Percentiles rank a stretch among this genome's conserved stretches.
Evolutionary conservation across 2,797 vertebrate species (phyloP).

Genomic region (Hemitrygon akajei): DNA sequence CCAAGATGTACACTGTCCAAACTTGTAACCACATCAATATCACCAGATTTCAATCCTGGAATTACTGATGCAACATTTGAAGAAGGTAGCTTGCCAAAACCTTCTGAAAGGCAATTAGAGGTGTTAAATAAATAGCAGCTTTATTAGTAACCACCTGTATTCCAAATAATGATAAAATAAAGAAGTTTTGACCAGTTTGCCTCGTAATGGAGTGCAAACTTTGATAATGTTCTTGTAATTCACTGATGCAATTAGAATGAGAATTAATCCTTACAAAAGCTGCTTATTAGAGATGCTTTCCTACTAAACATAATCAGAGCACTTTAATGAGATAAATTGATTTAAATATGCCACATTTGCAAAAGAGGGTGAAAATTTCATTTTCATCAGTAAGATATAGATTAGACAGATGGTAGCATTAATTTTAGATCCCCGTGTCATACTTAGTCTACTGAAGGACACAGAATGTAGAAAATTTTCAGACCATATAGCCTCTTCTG

Average conservation of each 20-base stretch:
- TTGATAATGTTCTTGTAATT: neutral
- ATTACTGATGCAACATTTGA: too few species aligned
- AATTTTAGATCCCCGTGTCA: neutral
- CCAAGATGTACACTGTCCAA: too few species aligned
- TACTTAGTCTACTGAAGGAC: neutral
- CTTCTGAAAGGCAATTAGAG: too few species aligned
- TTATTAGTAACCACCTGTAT: too few species aligned
- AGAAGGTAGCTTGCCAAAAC: too few species aligned
- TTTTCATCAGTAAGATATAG: neutral
- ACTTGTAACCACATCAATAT: too few species aligned
- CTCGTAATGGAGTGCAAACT: neutral
- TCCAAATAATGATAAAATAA: too few species aligned
- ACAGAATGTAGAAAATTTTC: too few species aligned
- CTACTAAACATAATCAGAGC: neutral
- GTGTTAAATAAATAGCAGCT: too few species aligned
- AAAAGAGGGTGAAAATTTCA: neutral
- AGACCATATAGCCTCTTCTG: too few species aligned
- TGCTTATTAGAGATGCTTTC: neutral
- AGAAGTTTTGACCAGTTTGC: neutral
- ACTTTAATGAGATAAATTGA: neutral
- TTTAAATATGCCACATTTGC: neutral
- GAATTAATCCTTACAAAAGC: too few species aligned
- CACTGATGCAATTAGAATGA: neutral
- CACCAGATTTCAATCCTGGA: too few species aligned
- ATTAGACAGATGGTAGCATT: neutral